Percentiles rank a stretch among this genome's conserved stretches.
These are phyloP conservation scores for Gobius niger DNA, from an alignment of 2,113 vertebrate genomes.

Conservation along the genomic window DNA sequence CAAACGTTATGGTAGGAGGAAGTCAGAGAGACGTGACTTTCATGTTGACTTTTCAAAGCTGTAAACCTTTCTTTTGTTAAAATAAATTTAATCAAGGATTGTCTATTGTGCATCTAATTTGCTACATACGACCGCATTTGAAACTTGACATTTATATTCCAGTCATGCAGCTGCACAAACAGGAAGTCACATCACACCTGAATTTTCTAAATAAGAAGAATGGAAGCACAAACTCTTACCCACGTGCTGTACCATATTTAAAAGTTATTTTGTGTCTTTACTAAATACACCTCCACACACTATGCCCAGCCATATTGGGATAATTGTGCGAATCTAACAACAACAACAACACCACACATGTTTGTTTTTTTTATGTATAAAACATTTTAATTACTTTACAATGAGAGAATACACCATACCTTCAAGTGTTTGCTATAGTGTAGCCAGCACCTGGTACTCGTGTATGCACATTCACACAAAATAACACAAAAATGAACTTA, in stretches of 20 bases:
- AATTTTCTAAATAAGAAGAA: too few relatives aligned
- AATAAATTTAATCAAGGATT: not conserved
- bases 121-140: not conserved
- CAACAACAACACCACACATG: not conserved
- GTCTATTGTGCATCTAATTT: not conserved
- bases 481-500: conserved; percentile 63
- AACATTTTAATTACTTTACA: conserved; percentile 91
- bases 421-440: conserved; percentile 69
- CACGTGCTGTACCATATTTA: too few relatives aligned
- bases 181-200: conserved; percentile 42
- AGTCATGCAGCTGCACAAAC: conserved; percentile 53
- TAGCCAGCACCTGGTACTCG: conserved; percentile 76
- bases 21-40: not conserved
- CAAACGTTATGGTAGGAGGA: not conserved
- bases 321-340: too few relatives aligned
- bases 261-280: too few relatives aligned
- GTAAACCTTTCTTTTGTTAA: conserved; percentile 7
- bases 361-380: conserved; percentile 75
- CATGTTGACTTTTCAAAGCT: not conserved
- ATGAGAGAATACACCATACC: conserved; percentile 82
- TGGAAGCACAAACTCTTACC: too few relatives aligned
- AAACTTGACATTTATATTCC: conserved; percentile 34
- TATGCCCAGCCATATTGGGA: too few relatives aligned
- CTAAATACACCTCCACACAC: too few relatives aligned
- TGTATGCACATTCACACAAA: conserved; percentile 49